A percentile compares a stretch with the other conserved stretches of the same genome.
Evolutionary conservation across 2,888 invertebrate species (phyloP).

Genomic region (Hydropsyche betteni): DNA sequence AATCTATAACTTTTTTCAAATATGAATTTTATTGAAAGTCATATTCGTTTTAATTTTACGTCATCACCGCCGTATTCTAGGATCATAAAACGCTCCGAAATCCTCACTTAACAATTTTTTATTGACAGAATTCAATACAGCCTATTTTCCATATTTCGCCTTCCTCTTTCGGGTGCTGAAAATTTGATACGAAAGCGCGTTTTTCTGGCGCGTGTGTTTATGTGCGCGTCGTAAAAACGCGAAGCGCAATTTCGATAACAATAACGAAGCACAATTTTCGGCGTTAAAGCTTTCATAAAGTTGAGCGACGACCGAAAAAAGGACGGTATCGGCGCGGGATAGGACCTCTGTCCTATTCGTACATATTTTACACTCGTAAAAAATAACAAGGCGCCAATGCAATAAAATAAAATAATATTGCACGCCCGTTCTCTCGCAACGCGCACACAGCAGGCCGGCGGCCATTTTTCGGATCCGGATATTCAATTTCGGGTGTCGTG

Average conservation of each 20-base stretch:
- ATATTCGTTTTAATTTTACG: too few relatives aligned
- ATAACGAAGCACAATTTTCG: slow-evolving; percentile 45
- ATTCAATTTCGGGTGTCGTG: slow-evolving; percentile 28
- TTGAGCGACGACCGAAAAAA: slow-evolving; percentile 41
- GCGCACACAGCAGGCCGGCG: background rate
- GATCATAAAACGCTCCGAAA: too few relatives aligned
- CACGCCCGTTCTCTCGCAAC: slow-evolving; percentile 1
- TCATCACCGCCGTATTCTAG: too few relatives aligned
- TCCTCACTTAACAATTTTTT: too few relatives aligned
- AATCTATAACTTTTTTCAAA: too few relatives aligned
- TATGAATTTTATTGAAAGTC: too few relatives aligned
- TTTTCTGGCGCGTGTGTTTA: slow-evolving; percentile 28
- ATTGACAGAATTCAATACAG: too few relatives aligned
- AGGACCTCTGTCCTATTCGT: slow-evolving; percentile 33
- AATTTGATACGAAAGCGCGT: background rate
- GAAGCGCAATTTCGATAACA: slow-evolving; percentile 45
- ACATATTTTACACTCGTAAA: slow-evolving; percentile 47
- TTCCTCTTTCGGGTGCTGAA: too few relatives aligned
- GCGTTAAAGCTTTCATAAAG: slow-evolving; percentile 41
- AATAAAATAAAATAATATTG: slow-evolving; percentile 48
- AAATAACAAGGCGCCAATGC: slow-evolving; percentile 47
- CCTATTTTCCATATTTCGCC: too few relatives aligned
- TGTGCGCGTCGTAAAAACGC: slow-evolving; percentile 33
- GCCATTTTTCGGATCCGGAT: background rate
- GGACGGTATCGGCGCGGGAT: slow-evolving; percentile 25